Conservation (phyloP, 1,140 invertebrate species). For the Archivesica marissinica region DNA sequence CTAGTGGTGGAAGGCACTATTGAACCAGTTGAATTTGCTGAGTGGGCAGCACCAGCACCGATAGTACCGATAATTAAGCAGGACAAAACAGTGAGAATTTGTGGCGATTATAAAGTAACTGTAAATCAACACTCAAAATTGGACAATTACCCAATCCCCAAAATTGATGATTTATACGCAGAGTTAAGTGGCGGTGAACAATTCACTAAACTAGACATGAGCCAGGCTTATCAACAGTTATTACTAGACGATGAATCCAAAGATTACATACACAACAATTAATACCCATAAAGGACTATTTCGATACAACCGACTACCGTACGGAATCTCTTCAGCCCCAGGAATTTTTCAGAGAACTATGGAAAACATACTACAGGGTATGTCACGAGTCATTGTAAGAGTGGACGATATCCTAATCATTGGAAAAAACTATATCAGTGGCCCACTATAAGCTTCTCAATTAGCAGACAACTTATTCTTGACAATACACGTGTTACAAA, state of each 20-base stretch:
- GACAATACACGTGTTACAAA: no score
- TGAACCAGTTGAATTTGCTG: constrained; percentile 65
- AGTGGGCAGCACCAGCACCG: constrained; percentile 85
- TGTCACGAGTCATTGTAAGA: constrained; percentile 26
- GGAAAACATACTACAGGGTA: constrained; percentile 41
- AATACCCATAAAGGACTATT: constrained; percentile 84
- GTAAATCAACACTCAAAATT: constrained; percentile 70
- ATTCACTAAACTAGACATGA: constrained; percentile 77
- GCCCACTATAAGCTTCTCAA: no score
- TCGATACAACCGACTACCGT: constrained; percentile 83
- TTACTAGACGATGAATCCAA: constrained; percentile 72
- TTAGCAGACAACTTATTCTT: no score
- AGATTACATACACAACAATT: constrained; percentile 72
- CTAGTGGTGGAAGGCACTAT: not conserved
- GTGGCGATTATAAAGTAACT: constrained; percentile 60
- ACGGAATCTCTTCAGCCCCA: constrained; percentile 85
- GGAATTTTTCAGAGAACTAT: constrained; percentile 85
- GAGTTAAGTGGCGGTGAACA: constrained; percentile 61
- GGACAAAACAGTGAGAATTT: constrained; percentile 19
- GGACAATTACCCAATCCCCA: constrained; percentile 61
- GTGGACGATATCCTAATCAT: constrained; percentile 64
- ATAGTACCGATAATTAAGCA: constrained; percentile 79
- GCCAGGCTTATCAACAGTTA: constrained; percentile 76
- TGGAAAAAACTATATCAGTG: no score
- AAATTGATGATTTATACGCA: constrained; percentile 59